Percentiles rank a stretch among this genome's conserved stretches.
These are phyloP conservation scores for Hystrix cristata DNA, from an alignment of 2,113 vertebrate genomes.

Conservation along the genomic window DNA sequence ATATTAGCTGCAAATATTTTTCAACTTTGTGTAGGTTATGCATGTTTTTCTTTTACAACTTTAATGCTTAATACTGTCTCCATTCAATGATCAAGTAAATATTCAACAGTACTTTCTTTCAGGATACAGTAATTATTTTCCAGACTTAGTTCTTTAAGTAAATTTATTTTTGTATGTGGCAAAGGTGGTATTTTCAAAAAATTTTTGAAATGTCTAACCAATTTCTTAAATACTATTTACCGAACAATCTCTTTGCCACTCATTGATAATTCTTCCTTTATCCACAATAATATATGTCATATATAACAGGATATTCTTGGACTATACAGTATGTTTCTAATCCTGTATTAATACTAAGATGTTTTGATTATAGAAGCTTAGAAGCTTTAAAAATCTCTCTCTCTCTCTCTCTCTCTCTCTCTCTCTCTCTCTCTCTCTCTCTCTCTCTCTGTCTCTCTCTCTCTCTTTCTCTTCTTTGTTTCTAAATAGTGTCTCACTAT, in stretches of 20 bases:
- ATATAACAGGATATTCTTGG: neutral
- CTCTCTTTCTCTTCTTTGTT: neutral
- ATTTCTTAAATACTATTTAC: slow-evolving; percentile 43
- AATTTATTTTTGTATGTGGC: neutral
- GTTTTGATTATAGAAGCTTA: slow-evolving; percentile 7
- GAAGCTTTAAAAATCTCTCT: neutral
- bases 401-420: neutral
- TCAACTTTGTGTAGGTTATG: neutral
- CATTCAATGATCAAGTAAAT: neutral
- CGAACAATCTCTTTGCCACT: slow-evolving; percentile 31
- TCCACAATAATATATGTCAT: neutral
- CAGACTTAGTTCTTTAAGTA: slow-evolving; percentile 30
- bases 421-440: neutral
- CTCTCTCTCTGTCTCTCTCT: neutral
- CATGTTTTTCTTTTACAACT: slow-evolving; percentile 25
- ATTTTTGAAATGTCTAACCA: slow-evolving; percentile 28
- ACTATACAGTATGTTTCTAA: neutral
- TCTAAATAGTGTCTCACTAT: neutral
- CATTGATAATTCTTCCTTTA: slow-evolving; percentile 35
- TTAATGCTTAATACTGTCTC: neutral
- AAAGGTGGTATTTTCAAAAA: neutral
- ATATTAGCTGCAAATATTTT: slow-evolving; percentile 41
- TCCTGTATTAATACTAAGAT: neutral
- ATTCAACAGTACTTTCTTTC: neutral
- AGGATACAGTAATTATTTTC: slow-evolving; percentile 3